A percentile compares a stretch with the other conserved stretches of the same genome.
Evolutionary conservation across 1,140 invertebrate species (phyloP).

Genomic region (Zelostemma sp.): DNA sequence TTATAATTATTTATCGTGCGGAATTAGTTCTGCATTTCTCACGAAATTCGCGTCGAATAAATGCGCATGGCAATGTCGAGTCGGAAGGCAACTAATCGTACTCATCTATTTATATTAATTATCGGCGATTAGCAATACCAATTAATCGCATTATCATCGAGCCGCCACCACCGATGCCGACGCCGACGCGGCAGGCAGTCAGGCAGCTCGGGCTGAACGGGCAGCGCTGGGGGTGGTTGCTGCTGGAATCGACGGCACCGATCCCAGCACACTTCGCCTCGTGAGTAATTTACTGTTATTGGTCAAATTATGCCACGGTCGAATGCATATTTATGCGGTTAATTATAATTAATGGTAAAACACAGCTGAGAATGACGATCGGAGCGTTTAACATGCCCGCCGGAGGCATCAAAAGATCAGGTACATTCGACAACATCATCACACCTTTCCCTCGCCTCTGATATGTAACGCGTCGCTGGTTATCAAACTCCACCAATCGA

Average conservation of each 20-base stretch:
- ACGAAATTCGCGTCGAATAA: slow-evolving; percentile 46
- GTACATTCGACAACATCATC: slow-evolving; percentile 42
- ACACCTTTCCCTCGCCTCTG: slow-evolving; percentile 24
- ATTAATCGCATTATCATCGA: slow-evolving; percentile 70
- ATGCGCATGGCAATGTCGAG: slow-evolving; percentile 46
- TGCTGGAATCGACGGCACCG: slow-evolving; percentile 40
- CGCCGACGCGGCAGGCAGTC: slow-evolving; percentile 31
- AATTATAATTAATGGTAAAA: slow-evolving; percentile 71
- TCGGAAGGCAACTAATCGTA: slow-evolving; percentile 61
- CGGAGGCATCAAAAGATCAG: slow-evolving; percentile 46
- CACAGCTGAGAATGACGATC: slow-evolving; percentile 63
- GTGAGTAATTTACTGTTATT: slow-evolving; percentile 71
- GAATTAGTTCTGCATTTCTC: slow-evolving; percentile 51
- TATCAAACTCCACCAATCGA: neutral
- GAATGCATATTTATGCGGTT: slow-evolving; percentile 70
- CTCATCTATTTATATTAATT: slow-evolving; percentile 72
- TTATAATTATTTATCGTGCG: slow-evolving; percentile 53
- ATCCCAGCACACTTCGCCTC: slow-evolving; percentile 56
- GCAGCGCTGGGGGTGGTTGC: slow-evolving; percentile 5
- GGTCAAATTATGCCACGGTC: slow-evolving; percentile 70
- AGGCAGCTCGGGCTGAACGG: slow-evolving; percentile 13
- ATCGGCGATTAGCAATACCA: slow-evolving; percentile 71
- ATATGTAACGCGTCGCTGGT: neutral
- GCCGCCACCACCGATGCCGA: slow-evolving; percentile 46
- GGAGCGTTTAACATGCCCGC: slow-evolving; percentile 51